These are phyloP conservation scores for Fopius arisanus DNA, from an alignment of 1,140 invertebrate species.

Conservation along the genomic window DNA sequence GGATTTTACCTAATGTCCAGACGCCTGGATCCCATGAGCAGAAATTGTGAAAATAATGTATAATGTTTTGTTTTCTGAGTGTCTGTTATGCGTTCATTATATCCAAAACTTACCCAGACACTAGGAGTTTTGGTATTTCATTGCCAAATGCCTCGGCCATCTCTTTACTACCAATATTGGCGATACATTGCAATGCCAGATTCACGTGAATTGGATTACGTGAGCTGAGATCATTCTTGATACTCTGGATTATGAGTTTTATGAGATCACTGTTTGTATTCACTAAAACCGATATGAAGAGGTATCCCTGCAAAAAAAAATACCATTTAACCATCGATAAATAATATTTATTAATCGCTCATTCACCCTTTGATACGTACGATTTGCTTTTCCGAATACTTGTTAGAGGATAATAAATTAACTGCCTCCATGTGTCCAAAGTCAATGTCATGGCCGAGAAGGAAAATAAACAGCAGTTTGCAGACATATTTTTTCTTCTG, in stretches of 20 bases:
- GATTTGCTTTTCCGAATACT: slow-evolving; percentile 99
- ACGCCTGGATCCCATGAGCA: slow-evolving; percentile 38
- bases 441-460: slow-evolving; percentile 99
- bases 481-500: slow-evolving; percentile 99
- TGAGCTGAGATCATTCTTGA: slow-evolving; percentile 97
- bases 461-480: slow-evolving; percentile 98
- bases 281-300: slow-evolving; percentile 99
- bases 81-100: slow-evolving; percentile 3
- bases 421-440: slow-evolving; percentile 99
- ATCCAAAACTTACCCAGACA: slow-evolving; percentile 81
- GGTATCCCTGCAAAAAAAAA: slow-evolving; percentile 82
- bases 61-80: slow-evolving; percentile 22
- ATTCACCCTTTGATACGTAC: slow-evolving; percentile 71
- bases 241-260: slow-evolving; percentile 98
- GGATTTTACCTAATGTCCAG: slow-evolving; percentile 40
- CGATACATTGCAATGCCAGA: slow-evolving; percentile 99
- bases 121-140: slow-evolving; percentile 97
- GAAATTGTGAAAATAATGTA: slow-evolving; percentile 23
- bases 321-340: not conserved
- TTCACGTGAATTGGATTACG: slow-evolving; percentile 99
- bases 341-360: not conserved
- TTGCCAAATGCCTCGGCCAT: slow-evolving; percentile 99
- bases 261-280: slow-evolving; percentile 99
- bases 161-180: slow-evolving; percentile 99
- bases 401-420: slow-evolving; percentile 99